Evolutionary conservation across 2,888 invertebrate species (phyloP).

Genomic region (Periphyllus acericola): DNA sequence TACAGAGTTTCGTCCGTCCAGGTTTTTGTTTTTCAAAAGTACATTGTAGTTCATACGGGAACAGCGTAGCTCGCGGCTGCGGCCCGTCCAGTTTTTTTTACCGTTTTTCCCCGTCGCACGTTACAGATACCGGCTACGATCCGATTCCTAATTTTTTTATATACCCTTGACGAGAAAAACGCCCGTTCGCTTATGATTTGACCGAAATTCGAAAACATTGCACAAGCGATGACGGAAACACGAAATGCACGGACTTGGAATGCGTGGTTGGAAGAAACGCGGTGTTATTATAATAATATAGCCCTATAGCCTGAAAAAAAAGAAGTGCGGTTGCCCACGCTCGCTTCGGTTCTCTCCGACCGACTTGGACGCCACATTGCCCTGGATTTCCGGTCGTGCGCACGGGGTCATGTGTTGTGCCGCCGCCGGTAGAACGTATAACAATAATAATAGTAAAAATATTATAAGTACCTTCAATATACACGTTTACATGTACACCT

Average conservation of each 20-base stretch:
- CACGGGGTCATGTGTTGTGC: slow-evolving; percentile 41
- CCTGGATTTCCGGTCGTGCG: slow-evolving; percentile 47
- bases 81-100: no score
- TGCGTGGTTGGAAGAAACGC: neutral
- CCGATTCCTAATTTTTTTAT: no score
- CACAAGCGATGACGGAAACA: no score
- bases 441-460: neutral
- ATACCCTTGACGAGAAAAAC: no score
- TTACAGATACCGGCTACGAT: no score
- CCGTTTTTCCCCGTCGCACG: no score
- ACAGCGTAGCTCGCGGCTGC: no score
- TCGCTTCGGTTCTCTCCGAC: neutral
- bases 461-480: neutral
- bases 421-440: slow-evolving; percentile 7
- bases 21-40: neutral
- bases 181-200: no score
- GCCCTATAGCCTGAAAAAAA: neutral
- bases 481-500: neutral
- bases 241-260: no score
- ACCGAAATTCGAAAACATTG: no score
- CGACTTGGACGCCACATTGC: neutral
- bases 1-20: neutral
- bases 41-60: neutral
- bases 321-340: neutral
- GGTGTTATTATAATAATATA: neutral